These are phyloP conservation scores for Acrocephalus arundinaceus DNA, from an alignment of 2,113 vertebrate genomes.

Conservation along the genomic window DNA sequence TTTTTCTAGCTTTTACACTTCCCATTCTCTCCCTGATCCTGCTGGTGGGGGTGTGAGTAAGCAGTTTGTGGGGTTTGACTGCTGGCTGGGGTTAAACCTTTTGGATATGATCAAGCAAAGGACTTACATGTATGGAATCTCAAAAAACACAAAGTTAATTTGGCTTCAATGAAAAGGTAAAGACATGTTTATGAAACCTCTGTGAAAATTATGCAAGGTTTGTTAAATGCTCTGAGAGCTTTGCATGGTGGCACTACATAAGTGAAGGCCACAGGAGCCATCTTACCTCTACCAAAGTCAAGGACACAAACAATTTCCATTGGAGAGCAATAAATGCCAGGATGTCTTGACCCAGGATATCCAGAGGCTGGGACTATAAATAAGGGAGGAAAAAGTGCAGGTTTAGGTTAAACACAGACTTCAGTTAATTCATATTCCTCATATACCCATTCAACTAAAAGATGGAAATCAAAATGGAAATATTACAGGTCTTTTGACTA, in stretches of 20 bases:
- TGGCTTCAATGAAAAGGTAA: not conserved
- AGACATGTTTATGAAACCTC: not conserved
- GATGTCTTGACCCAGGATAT: not conserved
- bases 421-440: not conserved
- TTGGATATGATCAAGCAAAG: not conserved
- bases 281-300: not conserved
- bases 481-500: not conserved
- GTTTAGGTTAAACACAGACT: not conserved
- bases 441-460: not conserved
- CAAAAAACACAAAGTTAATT: not conserved
- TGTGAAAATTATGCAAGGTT: not conserved
- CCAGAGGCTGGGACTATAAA: not conserved
- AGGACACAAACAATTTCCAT: not conserved
- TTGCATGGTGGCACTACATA: rapidly evolving
- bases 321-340: not conserved
- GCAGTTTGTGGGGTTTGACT: rapidly evolving
- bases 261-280: not conserved
- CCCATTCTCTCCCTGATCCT: not conserved
- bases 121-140: not conserved
- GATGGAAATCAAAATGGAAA: not conserved
- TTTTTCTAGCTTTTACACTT: not conserved
- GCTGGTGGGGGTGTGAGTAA: not conserved
- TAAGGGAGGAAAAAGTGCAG: not conserved
- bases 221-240: not conserved
- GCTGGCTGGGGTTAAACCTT: not conserved